phyloP scores from a whole-genome alignment of 2,888 invertebrate species.

The Tholera decimalis region DNA sequence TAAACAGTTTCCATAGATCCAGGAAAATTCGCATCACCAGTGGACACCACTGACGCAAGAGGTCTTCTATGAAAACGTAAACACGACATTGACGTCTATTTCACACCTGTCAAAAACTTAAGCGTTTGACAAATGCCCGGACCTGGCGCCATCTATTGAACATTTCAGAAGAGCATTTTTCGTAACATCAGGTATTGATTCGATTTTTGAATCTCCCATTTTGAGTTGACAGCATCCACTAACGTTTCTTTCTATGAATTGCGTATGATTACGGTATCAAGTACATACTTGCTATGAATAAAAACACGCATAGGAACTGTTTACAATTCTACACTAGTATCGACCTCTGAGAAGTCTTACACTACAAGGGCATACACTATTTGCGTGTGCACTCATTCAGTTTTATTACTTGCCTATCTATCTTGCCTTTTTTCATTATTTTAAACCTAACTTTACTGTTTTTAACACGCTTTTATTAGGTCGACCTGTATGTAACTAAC shows the following conservation, averaged over 20 bases:
- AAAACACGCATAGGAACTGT: slow-evolving; percentile 47
- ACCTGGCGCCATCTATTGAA: too few species aligned
- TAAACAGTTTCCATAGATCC: too few species aligned
- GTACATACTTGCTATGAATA: slow-evolving; percentile 48
- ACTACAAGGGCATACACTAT: slow-evolving; percentile 56
- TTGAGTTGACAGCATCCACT: background rate
- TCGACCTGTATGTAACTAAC: too few species aligned
- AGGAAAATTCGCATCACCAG: too few species aligned
- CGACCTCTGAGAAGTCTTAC: slow-evolving; percentile 61
- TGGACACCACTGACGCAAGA: too few species aligned
- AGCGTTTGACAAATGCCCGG: too few species aligned
- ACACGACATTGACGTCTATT: too few species aligned
- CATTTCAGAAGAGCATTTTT: too few species aligned
- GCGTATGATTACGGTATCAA: slow-evolving; percentile 49
- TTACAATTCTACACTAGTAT: slow-evolving; percentile 57
- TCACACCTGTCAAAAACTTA: too few species aligned
- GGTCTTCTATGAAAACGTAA: too few species aligned
- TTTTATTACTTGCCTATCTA: slow-evolving; percentile 37
- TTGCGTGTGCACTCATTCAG: slow-evolving; percentile 45
- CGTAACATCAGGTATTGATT: background rate
- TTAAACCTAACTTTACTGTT: slow-evolving; percentile 2
- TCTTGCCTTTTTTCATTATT: slow-evolving; percentile 2
- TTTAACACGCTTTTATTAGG: too few species aligned
- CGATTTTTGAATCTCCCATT: background rate
- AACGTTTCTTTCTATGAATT: slow-evolving; percentile 33